Base-by-base conservation (phyloP, 2,888 invertebrate species). In the Rhogogaster chlorosoma region DNA sequence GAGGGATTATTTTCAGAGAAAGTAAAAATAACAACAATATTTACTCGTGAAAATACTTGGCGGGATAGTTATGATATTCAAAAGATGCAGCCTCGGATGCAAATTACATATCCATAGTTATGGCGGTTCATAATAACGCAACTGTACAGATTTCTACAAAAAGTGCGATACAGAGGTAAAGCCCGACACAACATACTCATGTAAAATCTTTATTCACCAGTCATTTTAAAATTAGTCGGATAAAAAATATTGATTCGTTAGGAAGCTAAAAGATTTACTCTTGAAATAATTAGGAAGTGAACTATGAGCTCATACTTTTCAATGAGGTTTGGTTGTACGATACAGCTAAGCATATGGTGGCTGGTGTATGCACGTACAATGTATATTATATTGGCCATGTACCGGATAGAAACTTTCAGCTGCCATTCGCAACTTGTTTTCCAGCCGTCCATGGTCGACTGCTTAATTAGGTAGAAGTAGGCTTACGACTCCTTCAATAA, bases 361-460 rank as follows among this genome's bases (percentile, higher is more conserved):
- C 80, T 36, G 42, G n/a, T n/a, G n/a, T 71, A 71, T 71, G 71
- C 18, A 22, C n/a, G 38, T 71, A 71, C 18, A 32, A 78, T 38
- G 57, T 78, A n/a, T 53, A 22, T 73, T 61, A 38, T 61, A 61
- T 38, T 80, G 80, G 80, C 80, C 80, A 80, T 80, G 80, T 83
- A 45, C 83, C 49, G 83, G 70, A 83, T 83, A 83, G 83, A 83
- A 67, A 83, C 67, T 83, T 70, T 83, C 83, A 42, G 83, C 29
- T 70, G 83, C 83, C 83, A 67, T 83, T 83, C 49, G 67, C 67
- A 70, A 45, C 67, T 64, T 83, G 61, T 80, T 80, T 61, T 80
- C 38, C 83, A 45, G 67, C 45, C 67, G 67, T 26, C 83, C 83
- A 83, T 83, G 83, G 83, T 83, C 83, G 83, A 83, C 83, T 80